A percentile compares a stretch with the other conserved stretches of the same genome.
Evolutionary conservation across 2,797 vertebrate species (phyloP).

Genomic region (Trematomus bernacchii): DNA sequence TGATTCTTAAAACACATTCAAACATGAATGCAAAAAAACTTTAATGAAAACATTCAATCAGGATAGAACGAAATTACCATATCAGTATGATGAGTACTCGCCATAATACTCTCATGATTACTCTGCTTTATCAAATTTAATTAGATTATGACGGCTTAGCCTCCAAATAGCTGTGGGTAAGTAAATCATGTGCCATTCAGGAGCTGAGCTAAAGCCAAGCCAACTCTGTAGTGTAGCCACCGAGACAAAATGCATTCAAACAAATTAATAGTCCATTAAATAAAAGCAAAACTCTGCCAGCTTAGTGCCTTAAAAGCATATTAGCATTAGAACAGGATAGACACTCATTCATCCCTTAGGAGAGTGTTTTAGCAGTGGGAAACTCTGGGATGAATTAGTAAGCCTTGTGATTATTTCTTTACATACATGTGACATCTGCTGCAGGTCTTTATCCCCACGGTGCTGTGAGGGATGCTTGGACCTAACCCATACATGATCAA

Average conservation of each 20-base stretch:
- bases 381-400: constrained; percentile 43
- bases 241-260: constrained; percentile 74
- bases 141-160: constrained; percentile 69
- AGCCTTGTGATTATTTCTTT: constrained; percentile 53
- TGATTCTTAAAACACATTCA: constrained; percentile 21
- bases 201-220: constrained; percentile 58
- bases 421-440: constrained; percentile 58
- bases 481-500: constrained; percentile 69
- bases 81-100: constrained; percentile 61
- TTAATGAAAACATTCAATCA: constrained; percentile 57
- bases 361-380: constrained; percentile 53
- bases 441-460: constrained; percentile 60
- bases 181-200: constrained; percentile 63
- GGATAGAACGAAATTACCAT: constrained; percentile 54
- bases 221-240: constrained; percentile 55
- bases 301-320: constrained; percentile 78
- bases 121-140: constrained; percentile 76
- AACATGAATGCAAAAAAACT: constrained; percentile 13
- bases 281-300: constrained; percentile 69
- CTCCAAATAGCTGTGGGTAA: constrained; percentile 60
- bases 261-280: constrained; percentile 85
- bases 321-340: constrained; percentile 73
- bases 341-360: constrained; percentile 63
- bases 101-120: constrained; percentile 72
- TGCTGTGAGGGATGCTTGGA: constrained; percentile 64